These are phyloP conservation scores for Eptesicus fuscus DNA, from an alignment of 2,113 vertebrate genomes.

Conservation along the genomic window DNA sequence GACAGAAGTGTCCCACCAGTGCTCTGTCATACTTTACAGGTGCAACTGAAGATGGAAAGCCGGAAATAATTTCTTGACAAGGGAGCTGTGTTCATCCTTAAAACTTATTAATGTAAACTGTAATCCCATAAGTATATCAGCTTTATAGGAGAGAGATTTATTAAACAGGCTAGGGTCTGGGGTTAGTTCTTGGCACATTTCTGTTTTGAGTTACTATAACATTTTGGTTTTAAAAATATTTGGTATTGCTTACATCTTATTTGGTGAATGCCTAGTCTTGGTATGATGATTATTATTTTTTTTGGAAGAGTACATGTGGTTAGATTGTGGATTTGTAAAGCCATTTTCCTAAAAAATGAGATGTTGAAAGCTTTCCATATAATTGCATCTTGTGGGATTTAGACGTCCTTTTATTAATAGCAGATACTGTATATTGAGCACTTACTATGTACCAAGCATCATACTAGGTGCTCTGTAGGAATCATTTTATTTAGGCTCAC, in stretches of 20 bases:
- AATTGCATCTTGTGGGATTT: conserved; percentile 18
- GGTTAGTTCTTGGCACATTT: conserved; percentile 35
- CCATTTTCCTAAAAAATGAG: conserved; percentile 33
- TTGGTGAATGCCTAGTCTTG: conserved; percentile 43
- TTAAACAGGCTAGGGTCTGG: conserved; percentile 43
- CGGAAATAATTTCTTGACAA: conserved; percentile 61
- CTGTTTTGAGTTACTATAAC: conserved; percentile 39
- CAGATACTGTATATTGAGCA: background rate
- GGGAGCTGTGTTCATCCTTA: conserved; percentile 45
- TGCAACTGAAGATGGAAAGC: background rate
- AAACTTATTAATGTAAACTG: conserved; percentile 42
- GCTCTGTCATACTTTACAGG: background rate
- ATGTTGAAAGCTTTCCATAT: conserved; percentile 34
- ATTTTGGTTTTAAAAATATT: conserved; percentile 62
- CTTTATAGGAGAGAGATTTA: conserved; percentile 54
- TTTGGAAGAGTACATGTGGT: conserved; percentile 14
- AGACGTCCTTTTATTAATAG: conserved; percentile 6
- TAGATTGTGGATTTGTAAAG: conserved; percentile 43
- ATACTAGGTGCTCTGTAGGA: background rate
- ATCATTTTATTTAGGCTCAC: background rate
- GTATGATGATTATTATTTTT: conserved; percentile 56
- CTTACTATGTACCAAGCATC: background rate
- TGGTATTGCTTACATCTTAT: conserved; percentile 48
- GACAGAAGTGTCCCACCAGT: background rate
- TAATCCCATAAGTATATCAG: conserved; percentile 40